Percentiles rank a stretch among this genome's conserved stretches.
phyloP scores from a whole-genome alignment of 2,888 invertebrate genomes.

The Hypena proboscidalis region DNA sequence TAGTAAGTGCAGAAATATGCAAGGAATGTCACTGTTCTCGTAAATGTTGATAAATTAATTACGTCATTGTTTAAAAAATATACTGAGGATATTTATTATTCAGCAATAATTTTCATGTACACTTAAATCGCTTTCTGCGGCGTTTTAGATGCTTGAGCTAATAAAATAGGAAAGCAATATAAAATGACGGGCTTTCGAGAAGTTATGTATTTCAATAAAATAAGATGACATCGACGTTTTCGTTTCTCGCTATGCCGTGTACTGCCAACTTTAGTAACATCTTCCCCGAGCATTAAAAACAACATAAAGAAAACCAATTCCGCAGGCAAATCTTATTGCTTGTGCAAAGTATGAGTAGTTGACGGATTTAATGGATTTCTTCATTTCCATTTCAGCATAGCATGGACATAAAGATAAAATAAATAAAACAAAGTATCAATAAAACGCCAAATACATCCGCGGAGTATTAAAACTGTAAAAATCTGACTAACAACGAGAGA shows the following conservation, averaged over 20 bases:
- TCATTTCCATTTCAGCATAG: conserved; percentile 30
- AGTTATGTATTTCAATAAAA: too few relatives aligned
- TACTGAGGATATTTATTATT: too few relatives aligned
- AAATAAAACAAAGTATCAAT: conserved; percentile 37
- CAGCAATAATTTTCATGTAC: too few relatives aligned
- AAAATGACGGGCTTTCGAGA: too few relatives aligned
- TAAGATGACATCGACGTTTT: too few relatives aligned
- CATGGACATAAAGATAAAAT: conserved; percentile 36
- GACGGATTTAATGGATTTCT: conserved; percentile 29
- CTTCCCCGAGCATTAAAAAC: conserved; percentile 25
- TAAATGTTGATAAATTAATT: too few relatives aligned
- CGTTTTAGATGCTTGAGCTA: too few relatives aligned
- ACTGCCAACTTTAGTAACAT: neutral
- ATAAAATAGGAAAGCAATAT: too few relatives aligned
- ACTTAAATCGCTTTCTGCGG: too few relatives aligned
- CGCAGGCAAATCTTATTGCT: conserved; percentile 9
- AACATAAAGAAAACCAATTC: conserved; percentile 30
- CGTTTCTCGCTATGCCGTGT: too few relatives aligned
- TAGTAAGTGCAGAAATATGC: neutral
- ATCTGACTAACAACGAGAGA: conserved; percentile 40
- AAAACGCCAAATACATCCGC: conserved; percentile 33
- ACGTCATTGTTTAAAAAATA: too few relatives aligned
- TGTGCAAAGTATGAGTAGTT: conserved; percentile 12
- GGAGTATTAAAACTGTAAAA: conserved; percentile 33
- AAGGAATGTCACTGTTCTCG: neutral